These are phyloP conservation scores for Drosophila simulans DNA, from an alignment of 1,140 invertebrate species.

Conservation along the genomic window DNA sequence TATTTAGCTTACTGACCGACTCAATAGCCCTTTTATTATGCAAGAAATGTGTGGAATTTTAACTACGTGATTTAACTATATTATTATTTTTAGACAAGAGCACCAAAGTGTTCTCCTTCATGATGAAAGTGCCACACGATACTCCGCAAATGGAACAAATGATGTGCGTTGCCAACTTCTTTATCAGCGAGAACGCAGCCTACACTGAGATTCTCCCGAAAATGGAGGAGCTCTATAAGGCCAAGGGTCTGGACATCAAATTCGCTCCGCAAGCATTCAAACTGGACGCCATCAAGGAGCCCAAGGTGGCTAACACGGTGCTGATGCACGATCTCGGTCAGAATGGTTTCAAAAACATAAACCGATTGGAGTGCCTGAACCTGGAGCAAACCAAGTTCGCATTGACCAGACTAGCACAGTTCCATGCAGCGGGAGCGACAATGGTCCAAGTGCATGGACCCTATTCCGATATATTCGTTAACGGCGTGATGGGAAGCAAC, in stretches of 20 bases:
- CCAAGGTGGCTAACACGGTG: slow-evolving; percentile 65
- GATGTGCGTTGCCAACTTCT: slow-evolving; percentile 57
- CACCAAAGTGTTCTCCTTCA: slow-evolving; percentile 53
- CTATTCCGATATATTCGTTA: slow-evolving; percentile 29
- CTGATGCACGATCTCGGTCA: slow-evolving; percentile 85
- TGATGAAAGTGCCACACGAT: slow-evolving; percentile 72
- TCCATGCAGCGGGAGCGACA: slow-evolving; percentile 85
- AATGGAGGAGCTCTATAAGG: slow-evolving; percentile 57
- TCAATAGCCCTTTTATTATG: background rate
- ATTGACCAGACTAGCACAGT: slow-evolving; percentile 85
- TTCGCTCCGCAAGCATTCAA: slow-evolving; percentile 56
- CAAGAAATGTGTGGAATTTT: background rate
- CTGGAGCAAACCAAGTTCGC: slow-evolving; percentile 85
- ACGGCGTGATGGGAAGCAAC: slow-evolving; percentile 39
- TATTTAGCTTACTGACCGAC: background rate
- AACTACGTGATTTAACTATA: background rate
- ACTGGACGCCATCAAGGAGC: slow-evolving; percentile 32
- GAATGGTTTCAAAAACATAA: slow-evolving; percentile 85
- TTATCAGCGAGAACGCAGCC: slow-evolving; percentile 54
- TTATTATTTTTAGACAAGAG: slow-evolving; percentile 38
- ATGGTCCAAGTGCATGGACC: slow-evolving; percentile 46
- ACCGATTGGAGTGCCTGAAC: slow-evolving; percentile 85
- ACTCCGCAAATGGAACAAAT: slow-evolving; percentile 56
- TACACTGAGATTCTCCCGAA: slow-evolving; percentile 69
- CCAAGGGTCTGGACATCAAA: slow-evolving; percentile 54